A percentile compares a stretch with the other conserved stretches of the same genome.
phyloP scores from a whole-genome alignment of 2,888 invertebrate genomes.

The Lithophane semibrunnea region DNA sequence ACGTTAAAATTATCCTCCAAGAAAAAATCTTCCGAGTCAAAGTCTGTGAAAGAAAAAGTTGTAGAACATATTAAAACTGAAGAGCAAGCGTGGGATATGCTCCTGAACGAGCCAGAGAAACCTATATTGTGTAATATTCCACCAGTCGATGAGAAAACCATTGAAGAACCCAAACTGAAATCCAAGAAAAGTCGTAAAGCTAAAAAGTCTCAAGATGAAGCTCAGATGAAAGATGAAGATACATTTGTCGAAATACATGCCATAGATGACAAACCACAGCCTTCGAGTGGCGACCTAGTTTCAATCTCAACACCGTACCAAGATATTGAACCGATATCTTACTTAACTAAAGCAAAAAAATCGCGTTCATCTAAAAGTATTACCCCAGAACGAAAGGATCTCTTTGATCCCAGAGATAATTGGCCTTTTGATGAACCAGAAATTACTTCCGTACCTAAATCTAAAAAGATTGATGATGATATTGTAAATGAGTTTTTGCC shows the following conservation, averaged over 20 bases:
- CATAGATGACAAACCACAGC: constrained; percentile 83
- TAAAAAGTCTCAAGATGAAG: constrained; percentile 81
- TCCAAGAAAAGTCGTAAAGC: constrained; percentile 80
- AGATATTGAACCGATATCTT: constrained; percentile 77
- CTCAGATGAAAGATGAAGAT: constrained; percentile 81
- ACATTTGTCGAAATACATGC: constrained; percentile 88
- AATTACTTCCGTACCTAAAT: constrained; percentile 57
- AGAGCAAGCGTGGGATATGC: constrained; percentile 87
- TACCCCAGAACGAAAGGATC: constrained; percentile 74
- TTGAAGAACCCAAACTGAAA: constrained; percentile 81
- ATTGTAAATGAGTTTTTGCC: constrained; percentile 63
- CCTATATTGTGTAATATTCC: constrained; percentile 66
- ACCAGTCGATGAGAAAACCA: constrained; percentile 64
- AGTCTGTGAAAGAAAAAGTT: constrained; percentile 57
- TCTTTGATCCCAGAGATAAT: constrained; percentile 63
- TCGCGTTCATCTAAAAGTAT: constrained; percentile 77
- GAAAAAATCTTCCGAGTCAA: constrained; percentile 65
- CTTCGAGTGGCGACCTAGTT: constrained; percentile 82
- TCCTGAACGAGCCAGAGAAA: constrained; percentile 81
- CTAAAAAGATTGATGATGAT: constrained; percentile 54
- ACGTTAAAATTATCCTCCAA: constrained; percentile 60
- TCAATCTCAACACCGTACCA: constrained; percentile 84
- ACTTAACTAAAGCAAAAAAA: constrained; percentile 79
- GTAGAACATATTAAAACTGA: constrained; percentile 80
- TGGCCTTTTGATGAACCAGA: constrained; percentile 68